phyloP scores from a whole-genome alignment of 35 echinoderm and acorn worm genomes.

The Chiridota heheva region DNA sequence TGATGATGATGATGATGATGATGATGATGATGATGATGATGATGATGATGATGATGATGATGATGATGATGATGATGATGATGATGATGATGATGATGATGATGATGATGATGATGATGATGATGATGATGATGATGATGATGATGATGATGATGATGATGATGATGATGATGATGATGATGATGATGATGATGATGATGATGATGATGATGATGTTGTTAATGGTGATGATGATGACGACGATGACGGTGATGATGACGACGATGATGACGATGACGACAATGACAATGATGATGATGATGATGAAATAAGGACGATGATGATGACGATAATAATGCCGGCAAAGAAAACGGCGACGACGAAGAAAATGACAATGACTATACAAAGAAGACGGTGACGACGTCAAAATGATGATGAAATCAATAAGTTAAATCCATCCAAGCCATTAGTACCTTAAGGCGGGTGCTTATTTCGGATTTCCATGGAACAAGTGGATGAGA shows the following conservation, averaged over 20 bases:
- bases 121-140: conserved; percentile 6
- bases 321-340: neutral
- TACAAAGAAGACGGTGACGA: neutral
- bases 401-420: too few species aligned
- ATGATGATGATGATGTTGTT: conserved; percentile 6
- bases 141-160: neutral
- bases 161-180: neutral
- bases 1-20: conserved; percentile 30
- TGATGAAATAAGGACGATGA: conserved; percentile 19
- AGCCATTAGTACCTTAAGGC: too few species aligned
- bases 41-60: conserved; percentile 38
- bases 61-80: conserved; percentile 35
- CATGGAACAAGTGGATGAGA: too few species aligned
- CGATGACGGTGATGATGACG: conserved; percentile 23
- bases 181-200: conserved; percentile 31
- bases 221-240: neutral
- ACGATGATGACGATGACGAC: conserved; percentile 19
- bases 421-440: too few species aligned
- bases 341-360: neutral
- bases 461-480: too few species aligned
- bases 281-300: conserved; percentile 36
- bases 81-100: conserved; percentile 30
- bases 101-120: conserved; percentile 8
- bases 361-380: neutral
- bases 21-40: conserved; percentile 23